Evolutionary conservation across 2,797 vertebrate species (phyloP), one percentile per base, ranked within the genome.

Genomic region (Acanthurus lineatus): DNA sequence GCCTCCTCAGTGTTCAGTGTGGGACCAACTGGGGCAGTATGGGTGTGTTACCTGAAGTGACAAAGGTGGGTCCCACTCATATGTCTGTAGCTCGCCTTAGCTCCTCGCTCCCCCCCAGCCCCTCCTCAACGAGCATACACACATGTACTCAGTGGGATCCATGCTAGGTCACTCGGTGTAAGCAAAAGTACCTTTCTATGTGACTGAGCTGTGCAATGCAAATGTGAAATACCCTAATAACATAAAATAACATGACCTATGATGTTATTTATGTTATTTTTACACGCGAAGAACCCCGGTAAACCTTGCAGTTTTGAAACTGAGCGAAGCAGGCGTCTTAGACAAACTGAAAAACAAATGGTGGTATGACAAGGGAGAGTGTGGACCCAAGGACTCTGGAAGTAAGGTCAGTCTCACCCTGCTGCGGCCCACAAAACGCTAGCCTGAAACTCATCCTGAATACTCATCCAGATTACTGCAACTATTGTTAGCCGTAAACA

Each of bases 261-360:
- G 97, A 99, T 99, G 98, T 99, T 99, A 99, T 99, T 99, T 99
- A 99, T 99, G 98, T 99, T 99, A 99, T 99, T 99, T 98, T 95
- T 96, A 98, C 97, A 98, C 97, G 97, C 97, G 96, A 99, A 99
- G 98, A 99, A 99, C 97, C 95, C 98, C 98, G 84, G 98, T 99
- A 99, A 99, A 99, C 95, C 98, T 99, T 97, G 98, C 98, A 96
- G 98, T 99, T 96, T 99, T 99, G 98, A 99, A 99, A 99, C 98
- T 99, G 97, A 99, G 98, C 97, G 98, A 99, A 97, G 96, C 97
- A 99, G 98, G 98, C 97, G 96, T 99, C 98, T 99, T 99, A 99
- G 98, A 99, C 98, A 99, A 99, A 98, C 98, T 99, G 98, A 99
- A 99, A 99, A 99, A 98, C 98, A 99, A 99, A 99, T 99, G 98